Conservation (phyloP, 2,797 vertebrate species). For the Falco berigora region DNA sequence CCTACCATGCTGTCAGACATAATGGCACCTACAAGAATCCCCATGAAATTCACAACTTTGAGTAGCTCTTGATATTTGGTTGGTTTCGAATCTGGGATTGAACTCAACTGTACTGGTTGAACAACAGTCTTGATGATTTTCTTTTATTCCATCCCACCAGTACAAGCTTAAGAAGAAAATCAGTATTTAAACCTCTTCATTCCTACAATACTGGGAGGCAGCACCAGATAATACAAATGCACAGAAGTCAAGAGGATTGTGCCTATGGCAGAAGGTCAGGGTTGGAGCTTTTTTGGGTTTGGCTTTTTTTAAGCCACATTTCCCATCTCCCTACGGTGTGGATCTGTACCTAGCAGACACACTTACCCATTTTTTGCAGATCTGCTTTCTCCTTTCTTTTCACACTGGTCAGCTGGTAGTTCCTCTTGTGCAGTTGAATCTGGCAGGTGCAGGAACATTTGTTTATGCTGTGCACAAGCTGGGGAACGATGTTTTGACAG, state of each 20-base stretch:
- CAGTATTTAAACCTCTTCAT: neutral
- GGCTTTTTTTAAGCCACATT: neutral
- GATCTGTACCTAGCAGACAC: neutral
- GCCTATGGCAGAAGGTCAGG: neutral
- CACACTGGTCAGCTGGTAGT: neutral
- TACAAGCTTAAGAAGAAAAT: neutral
- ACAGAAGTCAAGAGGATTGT: neutral
- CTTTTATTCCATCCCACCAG: neutral
- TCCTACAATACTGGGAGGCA: neutral
- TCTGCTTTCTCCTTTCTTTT: neutral
- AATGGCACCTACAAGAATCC: neutral
- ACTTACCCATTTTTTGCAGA: neutral
- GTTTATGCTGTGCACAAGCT: neutral
- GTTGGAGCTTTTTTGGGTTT: neutral
- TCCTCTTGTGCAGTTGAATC: neutral
- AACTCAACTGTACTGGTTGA: neutral
- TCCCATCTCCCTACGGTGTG: fast-evolving
- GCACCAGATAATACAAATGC: neutral
- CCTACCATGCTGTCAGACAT: neutral
- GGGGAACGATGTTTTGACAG: neutral
- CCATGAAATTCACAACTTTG: neutral
- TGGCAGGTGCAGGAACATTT: neutral
- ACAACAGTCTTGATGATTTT: neutral
- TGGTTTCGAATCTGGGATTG: neutral
- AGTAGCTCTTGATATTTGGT: neutral